Evolutionary conservation across 2,113 vertebrate species (phyloP), one percentile per base, ranked within the genome.

Genomic region (Toxostoma redivivum): DNA sequence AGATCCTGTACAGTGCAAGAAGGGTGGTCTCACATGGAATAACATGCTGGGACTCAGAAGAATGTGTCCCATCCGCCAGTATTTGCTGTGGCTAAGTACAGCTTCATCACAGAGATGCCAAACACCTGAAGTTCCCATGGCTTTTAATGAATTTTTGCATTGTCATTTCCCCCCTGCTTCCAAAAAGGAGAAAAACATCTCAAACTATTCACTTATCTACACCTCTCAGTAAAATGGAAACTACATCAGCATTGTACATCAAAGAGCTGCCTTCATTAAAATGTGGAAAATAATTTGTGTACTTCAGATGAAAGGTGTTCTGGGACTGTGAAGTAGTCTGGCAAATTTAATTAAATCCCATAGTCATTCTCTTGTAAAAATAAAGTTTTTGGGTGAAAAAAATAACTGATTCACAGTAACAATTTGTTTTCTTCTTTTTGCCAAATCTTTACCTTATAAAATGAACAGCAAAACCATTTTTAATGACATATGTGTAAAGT

Each of bases 291-390:
- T 92, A 91, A 94, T 87, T 91, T 96, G 69, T 95, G 88, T 87
- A 89, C 57, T 95, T 95, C 78, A 95, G 83, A 97, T 94, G 93
- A 96, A 97, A 97, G 95, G 92, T 95, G 81, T 79, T 84, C 67
- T 38, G 83, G 83, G 94, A 94, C 89, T 91, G 28, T 92, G 89
- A 94, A 95, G 83, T 72, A 79, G 61, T 86, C 83, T 84, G 57
- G 81, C 15, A 97, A 96, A 89, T 95, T 94, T 94, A 96, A 97
- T 95, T 94, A 96, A 96, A 95, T 65, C 40, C 65, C 83, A 89
- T 28, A 84, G 86, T 95, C 81, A 87, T 56, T 69, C 22, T 56
- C 47, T 51, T 64, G 69, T 15, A 95, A 95, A 95, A 92, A 86
- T 28, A 67, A 88, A 84, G 33, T 66, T 81, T 92, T 83, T 6